Evolutionary conservation across 2,113 vertebrate genomes (phyloP), one percentile per base, ranked within the genome.

Genomic region (Etheostoma cragini): DNA sequence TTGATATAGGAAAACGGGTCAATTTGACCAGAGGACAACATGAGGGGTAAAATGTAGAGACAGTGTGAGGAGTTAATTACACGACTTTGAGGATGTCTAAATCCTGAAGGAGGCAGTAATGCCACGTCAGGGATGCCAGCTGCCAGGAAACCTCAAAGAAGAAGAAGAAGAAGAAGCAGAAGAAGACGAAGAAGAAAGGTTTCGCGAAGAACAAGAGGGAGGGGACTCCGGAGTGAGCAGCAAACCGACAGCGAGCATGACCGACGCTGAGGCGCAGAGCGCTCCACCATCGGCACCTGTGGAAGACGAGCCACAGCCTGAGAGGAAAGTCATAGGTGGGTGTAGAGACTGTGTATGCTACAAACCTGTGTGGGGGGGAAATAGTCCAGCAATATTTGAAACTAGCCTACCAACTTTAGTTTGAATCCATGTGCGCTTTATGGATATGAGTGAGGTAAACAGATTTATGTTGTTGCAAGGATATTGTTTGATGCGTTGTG

Each of bases 301-400:
- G 85, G 90, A 93, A 10, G 93, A 92, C 6, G 75, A 90, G 13
- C 84, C 91, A 1, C 93, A 93, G 61, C 87, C 91, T 6, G 95
- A 96, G 89, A 94, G 93, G 67, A 96, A 93, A 91, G 82, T 95
- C 24, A 93, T 96, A 83, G 95, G 95, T 96, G 91, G 76, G 92
- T 82, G 6, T 3, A 15, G 5, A 61, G 6, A 50, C 21, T 3
- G 5, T 4, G 30, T 7, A 10, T 8, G 54, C 12, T 10, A 24
- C n/a, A 11, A 17, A 8, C 38, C 0, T 21, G 8, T 5, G 2
- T 50, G 19, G 24, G 26, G 16, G 19, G 16, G 19, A 12, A 62
- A 1, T 17, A 2, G 17, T 14, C 8, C 22, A 19, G 42, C 7
- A 26, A 1, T 5, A 1, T 46, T 30, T 47, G 2, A 72, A 67